Evolutionary conservation across 2,113 vertebrate species (phyloP), one percentile per base, ranked within the genome.

Genomic region (Athene noctua): DNA sequence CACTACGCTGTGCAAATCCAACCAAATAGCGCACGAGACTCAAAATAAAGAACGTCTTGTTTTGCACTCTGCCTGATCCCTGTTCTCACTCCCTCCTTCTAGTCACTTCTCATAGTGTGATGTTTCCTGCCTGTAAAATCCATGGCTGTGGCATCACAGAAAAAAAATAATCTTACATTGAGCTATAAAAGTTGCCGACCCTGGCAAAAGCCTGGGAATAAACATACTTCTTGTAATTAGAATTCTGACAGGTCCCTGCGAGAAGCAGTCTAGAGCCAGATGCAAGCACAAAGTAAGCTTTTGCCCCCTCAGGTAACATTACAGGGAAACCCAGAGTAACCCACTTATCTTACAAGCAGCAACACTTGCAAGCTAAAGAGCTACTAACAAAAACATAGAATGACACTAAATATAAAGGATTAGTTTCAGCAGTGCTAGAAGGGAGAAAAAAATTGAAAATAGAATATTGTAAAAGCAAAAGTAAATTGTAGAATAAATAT

Each of bases 401-500:
- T 51, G 85, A 80, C 90, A 77, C 36, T 94, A 79, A 94, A 87
- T 30, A 84, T 55, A 79, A 94, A 90, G 42, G 58, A 95, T 94
- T 88, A 22, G 26, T 80, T 80, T 90, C 71, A 67, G 67, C 61
- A 57, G 26, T 9, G 66, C 80, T 65, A n/a, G 54, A 65, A 91
- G 68, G 66, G 34, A 80, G 57, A 55, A 70, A 32, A 92, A 59
- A 78, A 54, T 2, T 26, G 51, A 80, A 94, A 89, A 81, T 2
- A 73, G 15, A 95, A 68, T 40, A 70, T 4, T 55, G 55, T 88
- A 94, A 85, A 89, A 80, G 71, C 55, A 75, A 74, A 94, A 88
- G 34, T 54, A 88, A 91, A 91, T 70, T 70, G 65, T 44, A 90
- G 93, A 97, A 96, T 94, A 92, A 92, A 78, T 92, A 93, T 86